These are phyloP conservation scores for Cranoglanis bouderius DNA, from an alignment of 2,113 vertebrate genomes.

Conservation along the genomic window DNA sequence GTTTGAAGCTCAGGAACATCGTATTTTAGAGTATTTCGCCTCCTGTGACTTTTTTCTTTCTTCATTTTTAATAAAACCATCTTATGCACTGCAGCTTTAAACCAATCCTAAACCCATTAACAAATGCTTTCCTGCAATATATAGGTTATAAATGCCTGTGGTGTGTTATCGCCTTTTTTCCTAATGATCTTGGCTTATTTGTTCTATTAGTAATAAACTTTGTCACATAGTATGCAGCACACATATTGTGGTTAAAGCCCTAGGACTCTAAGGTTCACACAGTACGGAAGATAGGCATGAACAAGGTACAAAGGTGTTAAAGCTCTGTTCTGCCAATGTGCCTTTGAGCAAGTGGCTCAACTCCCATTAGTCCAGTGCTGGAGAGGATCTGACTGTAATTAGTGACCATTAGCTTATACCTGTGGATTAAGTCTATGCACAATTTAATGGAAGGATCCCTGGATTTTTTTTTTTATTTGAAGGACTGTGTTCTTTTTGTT, in stretches of 20 bases:
- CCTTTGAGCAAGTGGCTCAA: neutral
- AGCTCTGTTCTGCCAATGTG: neutral
- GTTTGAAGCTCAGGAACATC: neutral
- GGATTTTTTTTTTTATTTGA: slow-evolving; percentile 16
- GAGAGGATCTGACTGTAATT: neutral
- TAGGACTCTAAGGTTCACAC: neutral
- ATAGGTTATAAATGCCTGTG: neutral
- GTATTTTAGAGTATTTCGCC: neutral
- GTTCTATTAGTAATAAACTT: neutral
- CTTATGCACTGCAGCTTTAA: neutral
- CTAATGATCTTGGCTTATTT: neutral
- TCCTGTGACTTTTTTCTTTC: neutral
- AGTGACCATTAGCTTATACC: neutral
- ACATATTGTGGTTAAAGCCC: neutral
- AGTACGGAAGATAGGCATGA: neutral
- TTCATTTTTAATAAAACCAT: neutral
- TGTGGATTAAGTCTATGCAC: neutral
- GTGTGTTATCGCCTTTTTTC: neutral
- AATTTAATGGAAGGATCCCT: neutral
- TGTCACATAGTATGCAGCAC: neutral
- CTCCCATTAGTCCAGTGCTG: neutral
- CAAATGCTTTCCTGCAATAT: neutral
- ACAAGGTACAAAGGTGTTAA: neutral
- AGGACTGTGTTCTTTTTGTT: slow-evolving; percentile 10
- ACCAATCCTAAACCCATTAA: neutral